These are phyloP conservation scores for Scyliorhinus canicula DNA, from an alignment of 2,797 vertebrate species.

Conservation along the genomic window DNA sequence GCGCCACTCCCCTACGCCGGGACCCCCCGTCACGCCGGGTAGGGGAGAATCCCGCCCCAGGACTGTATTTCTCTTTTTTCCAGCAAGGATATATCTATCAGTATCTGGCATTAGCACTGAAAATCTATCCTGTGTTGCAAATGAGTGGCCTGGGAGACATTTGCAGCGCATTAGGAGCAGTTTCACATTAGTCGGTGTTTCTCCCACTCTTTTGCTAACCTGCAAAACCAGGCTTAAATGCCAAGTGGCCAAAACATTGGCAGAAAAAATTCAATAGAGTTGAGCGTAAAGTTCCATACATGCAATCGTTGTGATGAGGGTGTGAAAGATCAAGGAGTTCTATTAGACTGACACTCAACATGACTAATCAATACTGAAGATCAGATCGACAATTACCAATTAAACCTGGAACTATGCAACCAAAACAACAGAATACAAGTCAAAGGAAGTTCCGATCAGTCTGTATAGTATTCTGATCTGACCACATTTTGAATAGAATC, in stretches of 20 bases:
- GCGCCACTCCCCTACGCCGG: too few species aligned
- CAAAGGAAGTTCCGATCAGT: neutral
- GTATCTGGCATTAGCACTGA: neutral
- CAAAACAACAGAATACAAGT: neutral
- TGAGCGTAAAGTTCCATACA: neutral
- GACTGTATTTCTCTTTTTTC: neutral
- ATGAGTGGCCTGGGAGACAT: neutral
- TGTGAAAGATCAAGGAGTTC: neutral
- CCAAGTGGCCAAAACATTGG: neutral
- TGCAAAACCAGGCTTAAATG: neutral
- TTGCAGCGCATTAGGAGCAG: neutral
- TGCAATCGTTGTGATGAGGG: neutral
- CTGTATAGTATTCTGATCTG: neutral
- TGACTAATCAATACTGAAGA: neutral
- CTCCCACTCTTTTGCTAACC: neutral
- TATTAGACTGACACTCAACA: neutral
- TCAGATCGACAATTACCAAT: neutral
- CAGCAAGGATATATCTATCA: neutral
- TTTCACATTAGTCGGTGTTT: neutral
- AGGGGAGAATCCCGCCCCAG: too few species aligned
- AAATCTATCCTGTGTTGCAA: neutral
- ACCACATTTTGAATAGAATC: too few species aligned
- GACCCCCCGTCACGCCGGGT: too few species aligned
- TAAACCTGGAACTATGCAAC: neutral
- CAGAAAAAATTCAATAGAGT: neutral